Evolutionary conservation across 2,113 vertebrate species (phyloP).

Genomic region (Atractosteus spatula): DNA sequence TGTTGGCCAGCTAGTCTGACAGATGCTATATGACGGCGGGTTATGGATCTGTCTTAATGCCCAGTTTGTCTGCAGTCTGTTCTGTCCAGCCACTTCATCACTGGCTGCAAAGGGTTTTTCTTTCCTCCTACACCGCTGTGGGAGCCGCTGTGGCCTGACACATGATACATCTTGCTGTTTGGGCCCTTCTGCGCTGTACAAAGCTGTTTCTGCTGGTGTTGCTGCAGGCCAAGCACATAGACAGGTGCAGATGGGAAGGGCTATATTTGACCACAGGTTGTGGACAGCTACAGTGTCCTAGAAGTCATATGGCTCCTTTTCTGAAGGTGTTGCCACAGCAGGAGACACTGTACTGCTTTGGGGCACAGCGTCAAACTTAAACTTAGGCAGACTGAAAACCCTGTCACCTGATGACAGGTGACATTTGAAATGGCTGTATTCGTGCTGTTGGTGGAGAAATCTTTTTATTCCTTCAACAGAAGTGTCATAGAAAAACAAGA

Average conservation of each 20-base stretch:
- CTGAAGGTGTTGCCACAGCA: too few relatives aligned
- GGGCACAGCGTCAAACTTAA: too few relatives aligned
- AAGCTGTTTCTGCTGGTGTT: not conserved
- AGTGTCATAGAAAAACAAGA: too few relatives aligned
- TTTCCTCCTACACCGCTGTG: constrained; percentile 24
- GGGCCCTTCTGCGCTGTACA: not conserved
- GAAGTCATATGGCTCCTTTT: too few relatives aligned
- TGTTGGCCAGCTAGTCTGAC: constrained; percentile 44
- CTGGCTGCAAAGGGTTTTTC: constrained; percentile 18
- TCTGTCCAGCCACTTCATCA: constrained; percentile 47
- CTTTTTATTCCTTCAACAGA: too few relatives aligned
- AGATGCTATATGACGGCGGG: constrained; percentile 51
- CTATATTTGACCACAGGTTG: too few relatives aligned
- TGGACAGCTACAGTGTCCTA: too few relatives aligned
- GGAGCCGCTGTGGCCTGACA: not conserved
- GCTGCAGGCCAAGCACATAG: not conserved
- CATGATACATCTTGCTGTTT: not conserved
- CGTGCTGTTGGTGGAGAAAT: too few relatives aligned
- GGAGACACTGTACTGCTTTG: too few relatives aligned
- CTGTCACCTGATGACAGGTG: too few relatives aligned
- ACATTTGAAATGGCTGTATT: too few relatives aligned
- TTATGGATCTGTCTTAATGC: constrained; percentile 52
- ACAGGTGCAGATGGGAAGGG: not conserved
- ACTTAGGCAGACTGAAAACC: too few relatives aligned
- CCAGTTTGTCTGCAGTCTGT: constrained; percentile 49